phyloP scores from a whole-genome alignment of 2,888 invertebrate species.

The Caenorhabditis doughertyi region DNA sequence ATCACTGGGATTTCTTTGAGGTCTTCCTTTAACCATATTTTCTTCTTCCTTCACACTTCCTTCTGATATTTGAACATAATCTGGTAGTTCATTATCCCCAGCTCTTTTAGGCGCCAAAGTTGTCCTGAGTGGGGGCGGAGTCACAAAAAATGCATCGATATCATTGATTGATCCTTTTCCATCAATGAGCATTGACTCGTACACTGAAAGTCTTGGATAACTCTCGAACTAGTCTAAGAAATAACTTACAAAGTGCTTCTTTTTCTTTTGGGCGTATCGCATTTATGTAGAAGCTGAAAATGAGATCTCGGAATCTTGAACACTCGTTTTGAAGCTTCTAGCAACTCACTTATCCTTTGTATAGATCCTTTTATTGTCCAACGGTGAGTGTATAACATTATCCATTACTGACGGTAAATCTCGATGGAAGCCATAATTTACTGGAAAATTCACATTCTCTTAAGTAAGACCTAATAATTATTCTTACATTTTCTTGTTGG shows the following conservation, averaged over 20 bases:
- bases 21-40: constrained; percentile 18
- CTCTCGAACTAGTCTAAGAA: not conserved
- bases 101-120: constrained; percentile 58
- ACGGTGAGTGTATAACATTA: constrained; percentile 60
- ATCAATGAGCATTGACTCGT: constrained; percentile 62
- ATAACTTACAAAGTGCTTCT: constrained; percentile 50
- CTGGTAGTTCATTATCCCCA: constrained; percentile 53
- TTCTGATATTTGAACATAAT: constrained; percentile 43
- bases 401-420: constrained; percentile 61
- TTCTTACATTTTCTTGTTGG: constrained; percentile 53
- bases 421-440: constrained; percentile 62
- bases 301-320: not conserved
- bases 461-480: not conserved
- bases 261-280: constrained; percentile 57
- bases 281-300: constrained; percentile 64
- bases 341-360: constrained; percentile 62
- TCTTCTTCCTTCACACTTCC: constrained; percentile 60
- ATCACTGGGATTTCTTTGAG: constrained; percentile 27
- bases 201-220: constrained; percentile 50
- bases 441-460: not conserved
- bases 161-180: constrained; percentile 62
- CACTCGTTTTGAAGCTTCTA: not conserved
- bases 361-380: constrained; percentile 59
- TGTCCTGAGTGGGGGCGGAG: constrained; percentile 69
- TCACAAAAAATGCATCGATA: constrained; percentile 74